Evolutionary conservation across 2,888 invertebrate genomes (phyloP).

Genomic region (Drosophila subquinaria): DNA sequence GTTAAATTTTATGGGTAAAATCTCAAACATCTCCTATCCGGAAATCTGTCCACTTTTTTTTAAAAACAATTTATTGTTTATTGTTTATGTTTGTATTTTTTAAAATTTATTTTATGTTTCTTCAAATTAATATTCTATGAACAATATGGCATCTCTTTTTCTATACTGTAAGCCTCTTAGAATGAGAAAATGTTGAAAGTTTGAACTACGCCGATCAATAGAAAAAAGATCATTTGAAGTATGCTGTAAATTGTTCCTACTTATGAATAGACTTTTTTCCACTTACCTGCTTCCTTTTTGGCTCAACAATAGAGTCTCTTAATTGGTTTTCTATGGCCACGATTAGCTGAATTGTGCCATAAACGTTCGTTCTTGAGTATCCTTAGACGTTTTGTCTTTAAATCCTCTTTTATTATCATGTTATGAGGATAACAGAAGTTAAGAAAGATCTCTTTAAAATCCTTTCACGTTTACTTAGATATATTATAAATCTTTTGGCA

Average conservation of each 20-base stretch:
- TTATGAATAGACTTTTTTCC: neutral
- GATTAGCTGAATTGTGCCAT: neutral
- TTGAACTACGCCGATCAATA: neutral
- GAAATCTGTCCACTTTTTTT: too few species aligned
- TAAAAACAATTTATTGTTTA: too few species aligned
- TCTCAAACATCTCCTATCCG: too few species aligned
- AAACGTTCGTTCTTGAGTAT: neutral
- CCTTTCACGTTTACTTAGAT: too few species aligned
- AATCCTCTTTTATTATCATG: neutral
- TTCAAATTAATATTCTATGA: too few species aligned
- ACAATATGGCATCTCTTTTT: too few species aligned
- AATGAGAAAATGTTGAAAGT: too few species aligned
- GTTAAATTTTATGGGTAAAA: too few species aligned
- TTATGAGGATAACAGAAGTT: neutral
- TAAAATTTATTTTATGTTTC: too few species aligned
- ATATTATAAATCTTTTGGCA: too few species aligned
- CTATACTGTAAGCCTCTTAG: too few species aligned
- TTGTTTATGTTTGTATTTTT: too few species aligned
- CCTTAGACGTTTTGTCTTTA: neutral
- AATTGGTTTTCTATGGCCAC: neutral
- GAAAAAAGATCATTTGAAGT: neutral
- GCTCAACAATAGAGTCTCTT: neutral
- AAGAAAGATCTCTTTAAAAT: neutral
- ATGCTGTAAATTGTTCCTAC: neutral
- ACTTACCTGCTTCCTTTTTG: slow-evolving; percentile 1